These are phyloP conservation scores for Lasioglossum pauxillum DNA, from an alignment of 2,888 invertebrate genomes.

Conservation along the genomic window DNA sequence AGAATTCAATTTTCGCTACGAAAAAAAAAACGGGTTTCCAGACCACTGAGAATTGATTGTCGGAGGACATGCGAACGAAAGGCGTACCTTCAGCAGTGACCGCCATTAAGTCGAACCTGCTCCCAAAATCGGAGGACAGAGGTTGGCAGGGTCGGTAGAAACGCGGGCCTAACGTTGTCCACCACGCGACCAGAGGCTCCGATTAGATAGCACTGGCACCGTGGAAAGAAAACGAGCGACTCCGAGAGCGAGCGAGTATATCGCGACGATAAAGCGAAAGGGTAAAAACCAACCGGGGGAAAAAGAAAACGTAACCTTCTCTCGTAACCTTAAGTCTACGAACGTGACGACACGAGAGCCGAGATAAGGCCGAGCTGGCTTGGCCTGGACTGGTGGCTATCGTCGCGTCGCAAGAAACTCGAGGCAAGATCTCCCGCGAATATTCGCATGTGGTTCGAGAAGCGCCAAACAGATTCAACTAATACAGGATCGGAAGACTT, in stretches of 20 bases:
- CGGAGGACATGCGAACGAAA: not conserved
- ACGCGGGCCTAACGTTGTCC: conserved; percentile 1
- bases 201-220: conserved; percentile 62
- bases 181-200: conserved; percentile 49
- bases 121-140: conserved; percentile 12
- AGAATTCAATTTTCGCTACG: not conserved
- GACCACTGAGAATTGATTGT: not conserved
- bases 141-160: not conserved
- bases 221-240: conserved; percentile 21
- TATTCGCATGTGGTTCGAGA: conserved; percentile 37
- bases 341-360: conserved; percentile 61
- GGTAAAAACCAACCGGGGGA: conserved; percentile 54
- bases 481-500: too few relatives aligned
- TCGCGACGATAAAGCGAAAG: conserved; percentile 61
- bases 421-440: conserved; percentile 49
- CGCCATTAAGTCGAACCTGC: conserved; percentile 9
- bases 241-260: conserved; percentile 29
- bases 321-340: conserved; percentile 67
- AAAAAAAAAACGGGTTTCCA: not conserved
- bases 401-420: conserved; percentile 30
- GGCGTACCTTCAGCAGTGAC: not conserved
- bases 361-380: conserved; percentile 50
- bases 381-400: conserved; percentile 16
- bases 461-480: conserved; percentile 10
- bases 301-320: conserved; percentile 70